phyloP scores from a whole-genome alignment of 2,797 vertebrate genomes.

The Melanotaenia maccullochi region DNA sequence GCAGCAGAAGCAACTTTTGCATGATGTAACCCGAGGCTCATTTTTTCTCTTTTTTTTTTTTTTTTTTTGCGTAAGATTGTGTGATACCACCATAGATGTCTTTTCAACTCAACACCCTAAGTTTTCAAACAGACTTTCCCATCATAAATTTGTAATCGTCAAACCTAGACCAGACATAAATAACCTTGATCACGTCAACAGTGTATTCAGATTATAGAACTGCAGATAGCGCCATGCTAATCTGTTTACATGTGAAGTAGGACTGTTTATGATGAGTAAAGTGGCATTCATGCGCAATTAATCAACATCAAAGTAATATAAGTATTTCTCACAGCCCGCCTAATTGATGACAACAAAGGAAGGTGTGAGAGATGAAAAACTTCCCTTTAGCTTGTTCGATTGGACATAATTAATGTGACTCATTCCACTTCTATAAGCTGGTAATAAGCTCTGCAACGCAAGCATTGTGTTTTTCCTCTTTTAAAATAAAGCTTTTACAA shows the following conservation, averaged over 20 bases:
- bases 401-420: slow-evolving; percentile 19
- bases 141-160: background rate
- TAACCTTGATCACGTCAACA: background rate
- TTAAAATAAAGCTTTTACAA: background rate
- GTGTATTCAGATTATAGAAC: background rate
- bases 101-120: background rate
- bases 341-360: background rate
- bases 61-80: background rate
- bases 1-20: background rate
- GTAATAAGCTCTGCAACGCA: slow-evolving; percentile 1
- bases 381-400: slow-evolving; percentile 3
- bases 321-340: background rate
- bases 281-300: background rate
- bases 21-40: background rate
- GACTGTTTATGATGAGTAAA: background rate
- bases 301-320: background rate
- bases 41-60: background rate
- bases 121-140: background rate
- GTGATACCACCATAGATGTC: background rate
- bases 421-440: slow-evolving; percentile 20
- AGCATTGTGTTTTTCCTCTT: slow-evolving; percentile 3
- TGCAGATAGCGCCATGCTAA: background rate
- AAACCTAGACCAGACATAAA: background rate
- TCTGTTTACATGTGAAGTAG: background rate
- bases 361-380: background rate